Evolutionary conservation across 2,797 vertebrate species (phyloP), one percentile per base, ranked within the genome.

Genomic region (Austrolebias charrua): DNA sequence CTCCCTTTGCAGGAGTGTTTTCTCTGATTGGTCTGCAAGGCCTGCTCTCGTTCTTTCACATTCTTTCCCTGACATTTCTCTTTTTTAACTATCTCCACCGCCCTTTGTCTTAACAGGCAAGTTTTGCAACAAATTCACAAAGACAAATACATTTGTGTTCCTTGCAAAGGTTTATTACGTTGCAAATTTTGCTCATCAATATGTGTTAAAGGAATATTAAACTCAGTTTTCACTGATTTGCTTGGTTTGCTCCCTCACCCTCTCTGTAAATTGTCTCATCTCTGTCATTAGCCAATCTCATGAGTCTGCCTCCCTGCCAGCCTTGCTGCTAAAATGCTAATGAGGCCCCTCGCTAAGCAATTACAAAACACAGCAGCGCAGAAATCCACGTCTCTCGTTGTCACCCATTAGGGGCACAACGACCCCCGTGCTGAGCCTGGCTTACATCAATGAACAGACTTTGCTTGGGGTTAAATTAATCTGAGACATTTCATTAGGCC

Each of bases 211-310:
- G 48, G 52, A 38, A 54, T 62, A 56, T 48, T 62, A 48, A 35
- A 16, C 2, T 3, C n/a, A 24, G 52, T 80, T 69, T 31, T 19
- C 24, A 8, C 46, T 47, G 64, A 79, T 46, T 57, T 33, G 56
- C 35, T 59, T 16, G n/a, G 61, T 60, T 55, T 63, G 63, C 24
- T 24, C 71, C 75, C 75, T 82, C 73, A 55, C 57, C 46, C 59
- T 74, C 47, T 49, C 65, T 71, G 81, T 42, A 80, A 87, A 81
- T 69, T 51, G 77, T 82, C 76, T 88, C 76, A 78, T 88, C 75
- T 83, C 80, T 77, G 78, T 85, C 85, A 86, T 87, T 85, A 87
- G 79, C 76, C 70, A 84, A 86, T 84, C 75, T 81, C 77, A 54
- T 66, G 75, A 77, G 74, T 78, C 53, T 72, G 69, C 66, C 75